A percentile compares a stretch with the other conserved stretches of the same genome.
Evolutionary conservation across 2,888 invertebrate species (phyloP).

Genomic region (Caenorhabditis sp.): DNA sequence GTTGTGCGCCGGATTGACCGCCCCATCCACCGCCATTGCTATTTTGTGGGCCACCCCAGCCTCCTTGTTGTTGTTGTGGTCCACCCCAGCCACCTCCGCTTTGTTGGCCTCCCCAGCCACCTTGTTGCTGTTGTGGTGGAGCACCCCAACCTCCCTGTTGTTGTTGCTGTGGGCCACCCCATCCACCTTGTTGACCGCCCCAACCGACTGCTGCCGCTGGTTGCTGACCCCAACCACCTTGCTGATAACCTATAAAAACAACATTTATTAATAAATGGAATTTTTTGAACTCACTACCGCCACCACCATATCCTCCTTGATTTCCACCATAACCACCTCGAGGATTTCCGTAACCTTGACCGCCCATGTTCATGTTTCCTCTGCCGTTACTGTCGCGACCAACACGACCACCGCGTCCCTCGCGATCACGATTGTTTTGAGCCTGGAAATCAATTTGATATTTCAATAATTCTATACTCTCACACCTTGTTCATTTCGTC

Average conservation of each 20-base stretch:
- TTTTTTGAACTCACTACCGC: neutral
- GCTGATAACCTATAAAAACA: conserved; percentile 2
- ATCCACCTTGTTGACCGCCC: conserved; percentile 24
- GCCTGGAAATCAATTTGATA: conserved; percentile 25
- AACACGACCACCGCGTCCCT: conserved; percentile 35
- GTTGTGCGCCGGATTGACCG: conserved; percentile 48
- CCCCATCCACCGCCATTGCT: conserved; percentile 47
- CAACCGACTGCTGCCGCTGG: too few relatives aligned
- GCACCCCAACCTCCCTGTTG: conserved; percentile 27
- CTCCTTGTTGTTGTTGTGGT: conserved; percentile 30
- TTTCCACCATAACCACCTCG: conserved; percentile 25
- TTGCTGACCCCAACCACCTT: conserved; percentile 14
- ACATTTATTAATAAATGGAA: too few relatives aligned
- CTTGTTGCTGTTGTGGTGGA: conserved; percentile 31
- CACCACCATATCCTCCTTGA: conserved; percentile 42
- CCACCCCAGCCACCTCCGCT: conserved; percentile 25
- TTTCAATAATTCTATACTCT: neutral
- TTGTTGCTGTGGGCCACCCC: conserved; percentile 32
- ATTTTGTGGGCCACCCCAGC: conserved; percentile 35
- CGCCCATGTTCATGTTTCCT: conserved; percentile 16
- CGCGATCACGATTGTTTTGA: conserved; percentile 46
- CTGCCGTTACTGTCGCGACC: conserved; percentile 30
- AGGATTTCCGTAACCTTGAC: conserved; percentile 26
- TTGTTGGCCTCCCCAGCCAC: conserved; percentile 46
- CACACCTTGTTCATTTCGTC: conserved; percentile 66